phyloP scores from a whole-genome alignment of 2,797 vertebrate genomes.

The Sparidentex hasta region DNA sequence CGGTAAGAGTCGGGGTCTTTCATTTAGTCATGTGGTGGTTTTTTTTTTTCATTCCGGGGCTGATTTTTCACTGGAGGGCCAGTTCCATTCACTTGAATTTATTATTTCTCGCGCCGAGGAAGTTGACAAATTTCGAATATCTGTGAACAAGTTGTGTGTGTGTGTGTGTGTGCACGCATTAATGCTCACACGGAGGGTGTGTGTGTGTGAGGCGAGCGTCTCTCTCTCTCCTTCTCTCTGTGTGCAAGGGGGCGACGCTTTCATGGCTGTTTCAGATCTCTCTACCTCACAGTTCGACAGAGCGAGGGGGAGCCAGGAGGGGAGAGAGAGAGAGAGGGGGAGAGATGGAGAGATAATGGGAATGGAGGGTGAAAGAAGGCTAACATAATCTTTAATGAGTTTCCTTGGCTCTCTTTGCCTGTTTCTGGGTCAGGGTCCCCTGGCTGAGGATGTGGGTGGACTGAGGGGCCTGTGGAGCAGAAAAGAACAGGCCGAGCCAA shows the following conservation, averaged over 20 bases:
- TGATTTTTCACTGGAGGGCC: conserved; percentile 72
- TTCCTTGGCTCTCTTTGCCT: conserved; percentile 76
- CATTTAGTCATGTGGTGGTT: conserved; percentile 71
- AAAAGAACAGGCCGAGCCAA: conserved; percentile 52
- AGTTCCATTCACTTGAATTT: conserved; percentile 74
- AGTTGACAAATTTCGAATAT: conserved; percentile 78
- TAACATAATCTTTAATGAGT: conserved; percentile 82
- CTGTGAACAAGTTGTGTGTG: conserved; percentile 52
- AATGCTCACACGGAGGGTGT: conserved; percentile 25
- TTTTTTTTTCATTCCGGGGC: conserved; percentile 64
- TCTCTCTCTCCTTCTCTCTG: background rate
- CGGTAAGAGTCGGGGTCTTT: conserved; percentile 65
- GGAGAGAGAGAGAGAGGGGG: conserved; percentile 46
- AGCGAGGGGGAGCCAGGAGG: conserved; percentile 68
- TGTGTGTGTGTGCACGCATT: conserved; percentile 42
- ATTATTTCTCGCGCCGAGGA: conserved; percentile 75
- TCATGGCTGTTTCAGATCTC: conserved; percentile 83
- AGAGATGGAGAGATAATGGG: conserved; percentile 80
- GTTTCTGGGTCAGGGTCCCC: conserved; percentile 85
- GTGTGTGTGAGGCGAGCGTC: conserved; percentile 26
- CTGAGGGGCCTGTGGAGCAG: conserved; percentile 58
- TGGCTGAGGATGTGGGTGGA: conserved; percentile 79
- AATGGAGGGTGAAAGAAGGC: conserved; percentile 77
- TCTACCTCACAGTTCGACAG: conserved; percentile 71
- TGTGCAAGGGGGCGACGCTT: conserved; percentile 64